Percentiles rank a stretch among this genome's conserved stretches.
Evolutionary conservation across 2,888 invertebrate genomes (phyloP).

Genomic region (Ophonus ardosiacus): DNA sequence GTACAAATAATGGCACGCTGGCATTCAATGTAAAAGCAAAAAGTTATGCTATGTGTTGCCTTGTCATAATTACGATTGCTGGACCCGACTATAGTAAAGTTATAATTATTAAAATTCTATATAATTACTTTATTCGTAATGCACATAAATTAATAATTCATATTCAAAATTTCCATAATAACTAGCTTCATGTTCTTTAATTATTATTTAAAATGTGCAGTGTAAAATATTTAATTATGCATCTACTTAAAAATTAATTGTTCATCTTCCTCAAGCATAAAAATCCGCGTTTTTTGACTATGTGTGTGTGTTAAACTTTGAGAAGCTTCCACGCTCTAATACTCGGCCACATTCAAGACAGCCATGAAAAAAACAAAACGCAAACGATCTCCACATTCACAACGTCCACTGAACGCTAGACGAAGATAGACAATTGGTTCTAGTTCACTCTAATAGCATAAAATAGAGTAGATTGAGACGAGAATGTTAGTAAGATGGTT

Average conservation of each 20-base stretch:
- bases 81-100: too few relatives aligned
- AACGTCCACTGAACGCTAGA: background rate
- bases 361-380: background rate
- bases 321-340: constrained; percentile 29
- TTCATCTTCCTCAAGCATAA: background rate
- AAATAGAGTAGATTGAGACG: background rate
- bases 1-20: too few relatives aligned
- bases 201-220: too few relatives aligned
- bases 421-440: background rate
- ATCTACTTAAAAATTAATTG: background rate
- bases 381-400: constrained; percentile 5
- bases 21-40: too few relatives aligned
- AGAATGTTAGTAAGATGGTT: background rate
- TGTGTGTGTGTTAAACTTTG: background rate
- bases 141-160: too few relatives aligned
- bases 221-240: background rate
- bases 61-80: too few relatives aligned
- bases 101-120: too few relatives aligned
- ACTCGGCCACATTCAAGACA: background rate
- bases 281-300: background rate
- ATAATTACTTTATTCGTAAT: too few relatives aligned
- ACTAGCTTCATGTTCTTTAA: too few relatives aligned
- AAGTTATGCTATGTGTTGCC: too few relatives aligned
- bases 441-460: background rate
- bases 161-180: too few relatives aligned